These are phyloP conservation scores for Lepisosteus oculatus DNA, from an alignment of 2,113 vertebrate genomes.

Conservation along the genomic window DNA sequence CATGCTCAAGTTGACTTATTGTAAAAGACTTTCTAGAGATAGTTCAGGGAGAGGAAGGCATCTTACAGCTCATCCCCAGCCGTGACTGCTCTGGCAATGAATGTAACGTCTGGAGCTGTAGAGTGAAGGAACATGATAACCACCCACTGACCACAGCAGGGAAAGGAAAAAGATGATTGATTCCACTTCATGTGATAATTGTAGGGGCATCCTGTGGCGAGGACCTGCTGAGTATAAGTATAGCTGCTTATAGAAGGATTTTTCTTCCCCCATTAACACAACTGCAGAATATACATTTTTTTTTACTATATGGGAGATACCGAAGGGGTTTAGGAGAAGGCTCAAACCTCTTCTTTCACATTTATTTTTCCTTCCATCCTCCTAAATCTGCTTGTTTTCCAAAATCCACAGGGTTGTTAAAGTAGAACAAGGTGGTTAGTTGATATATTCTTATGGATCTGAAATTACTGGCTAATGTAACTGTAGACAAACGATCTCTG, in stretches of 20 bases:
- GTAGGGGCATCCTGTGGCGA: neutral
- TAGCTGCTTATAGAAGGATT: neutral
- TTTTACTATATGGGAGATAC: no score
- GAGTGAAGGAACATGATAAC: neutral
- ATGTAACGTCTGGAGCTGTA: neutral
- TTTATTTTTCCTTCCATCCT: no score
- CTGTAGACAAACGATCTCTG: no score
- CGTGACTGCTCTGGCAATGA: neutral
- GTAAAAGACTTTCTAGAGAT: neutral
- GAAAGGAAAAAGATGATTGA: neutral
- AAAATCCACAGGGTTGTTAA: no score
- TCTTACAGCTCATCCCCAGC: neutral
- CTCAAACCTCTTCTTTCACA: no score
- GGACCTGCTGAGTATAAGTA: neutral
- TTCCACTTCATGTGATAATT: slow-evolving; percentile 5
- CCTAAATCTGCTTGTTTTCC: no score
- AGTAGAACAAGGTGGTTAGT: no score
- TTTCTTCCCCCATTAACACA: neutral
- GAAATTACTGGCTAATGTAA: no score
- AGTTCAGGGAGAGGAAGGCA: neutral
- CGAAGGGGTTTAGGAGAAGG: no score
- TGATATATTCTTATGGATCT: no score
- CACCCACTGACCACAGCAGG: neutral
- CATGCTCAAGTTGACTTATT: neutral
- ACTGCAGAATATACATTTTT: neutral